Conservation (phyloP, 2,797 vertebrate genomes). For the Tarsius wallacei region DNA sequence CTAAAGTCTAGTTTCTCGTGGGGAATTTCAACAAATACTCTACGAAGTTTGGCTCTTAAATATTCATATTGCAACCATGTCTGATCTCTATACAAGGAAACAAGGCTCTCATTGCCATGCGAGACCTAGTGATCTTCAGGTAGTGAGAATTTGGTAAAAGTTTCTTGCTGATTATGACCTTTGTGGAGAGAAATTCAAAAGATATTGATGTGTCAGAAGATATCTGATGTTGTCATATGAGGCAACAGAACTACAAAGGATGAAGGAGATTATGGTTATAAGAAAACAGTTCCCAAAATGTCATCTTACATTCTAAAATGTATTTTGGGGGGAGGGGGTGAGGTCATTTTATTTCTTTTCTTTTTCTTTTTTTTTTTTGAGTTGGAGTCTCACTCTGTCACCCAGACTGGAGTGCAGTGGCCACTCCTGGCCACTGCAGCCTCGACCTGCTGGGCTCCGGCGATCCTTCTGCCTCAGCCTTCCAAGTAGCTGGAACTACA, state of each 20-base stretch:
- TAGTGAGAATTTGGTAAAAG: constrained; percentile 2
- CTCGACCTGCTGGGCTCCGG: too few species aligned
- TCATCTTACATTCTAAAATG: constrained; percentile 16
- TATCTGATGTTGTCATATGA: not conserved
- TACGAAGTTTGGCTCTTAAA: not conserved
- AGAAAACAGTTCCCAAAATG: not conserved
- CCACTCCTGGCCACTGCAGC: too few species aligned
- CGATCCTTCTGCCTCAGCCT: too few species aligned
- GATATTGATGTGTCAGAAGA: constrained; percentile 34
- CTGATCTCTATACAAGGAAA: constrained; percentile 28
- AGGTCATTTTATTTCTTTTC: too few species aligned
- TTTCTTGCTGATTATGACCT: constrained; percentile 58
- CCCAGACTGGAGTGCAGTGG: too few species aligned
- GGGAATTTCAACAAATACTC: constrained; percentile 55
- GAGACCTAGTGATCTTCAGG: constrained; percentile 18
- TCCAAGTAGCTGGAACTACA: too few species aligned
- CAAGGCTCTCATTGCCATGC: not conserved
- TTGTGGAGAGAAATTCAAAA: constrained; percentile 61
- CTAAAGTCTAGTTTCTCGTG: not conserved
- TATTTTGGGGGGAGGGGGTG: too few species aligned
- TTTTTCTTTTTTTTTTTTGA: too few species aligned
- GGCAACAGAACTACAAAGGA: constrained; percentile 1
- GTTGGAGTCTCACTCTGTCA: too few species aligned
- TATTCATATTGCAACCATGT: not conserved
- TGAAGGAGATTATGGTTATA: not conserved